Conservation (phyloP, 2,113 vertebrate genomes). For the Upupa epops region DNA sequence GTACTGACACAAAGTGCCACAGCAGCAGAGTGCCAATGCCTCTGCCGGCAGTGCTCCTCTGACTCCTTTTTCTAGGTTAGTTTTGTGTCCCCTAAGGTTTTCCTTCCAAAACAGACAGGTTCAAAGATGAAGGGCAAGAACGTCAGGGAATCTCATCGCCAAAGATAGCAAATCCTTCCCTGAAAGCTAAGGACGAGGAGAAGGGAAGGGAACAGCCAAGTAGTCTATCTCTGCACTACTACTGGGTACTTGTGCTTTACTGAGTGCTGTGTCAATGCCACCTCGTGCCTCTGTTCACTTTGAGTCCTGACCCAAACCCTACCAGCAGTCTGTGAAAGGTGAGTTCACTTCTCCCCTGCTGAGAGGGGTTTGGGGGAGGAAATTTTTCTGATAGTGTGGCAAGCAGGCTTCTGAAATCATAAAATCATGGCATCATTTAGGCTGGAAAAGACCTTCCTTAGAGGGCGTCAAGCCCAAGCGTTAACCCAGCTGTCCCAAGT, state of each 20-base stretch:
- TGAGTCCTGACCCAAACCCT: background rate
- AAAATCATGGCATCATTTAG: too few relatives aligned
- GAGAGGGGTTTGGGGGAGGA: fast-evolving
- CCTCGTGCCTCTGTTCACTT: background rate
- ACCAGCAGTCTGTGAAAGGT: background rate
- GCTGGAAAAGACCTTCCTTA: too few relatives aligned
- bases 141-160: background rate
- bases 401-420: background rate
- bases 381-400: background rate
- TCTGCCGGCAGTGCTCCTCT: background rate
- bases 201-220: background rate
- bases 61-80: background rate
- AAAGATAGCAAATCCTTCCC: background rate
- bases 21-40: background rate
- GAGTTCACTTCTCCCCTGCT: background rate
- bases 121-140: background rate
- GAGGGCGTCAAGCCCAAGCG: too few relatives aligned
- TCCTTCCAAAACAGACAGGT: background rate
- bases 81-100: background rate
- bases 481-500: too few relatives aligned
- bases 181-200: background rate
- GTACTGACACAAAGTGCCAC: background rate
- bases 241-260: background rate
- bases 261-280: background rate
- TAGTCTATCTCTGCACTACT: background rate